Percentiles rank a stretch among this genome's conserved stretches.
Evolutionary conservation across 2,113 vertebrate species (phyloP).

Genomic region (Fukomys damarensis): DNA sequence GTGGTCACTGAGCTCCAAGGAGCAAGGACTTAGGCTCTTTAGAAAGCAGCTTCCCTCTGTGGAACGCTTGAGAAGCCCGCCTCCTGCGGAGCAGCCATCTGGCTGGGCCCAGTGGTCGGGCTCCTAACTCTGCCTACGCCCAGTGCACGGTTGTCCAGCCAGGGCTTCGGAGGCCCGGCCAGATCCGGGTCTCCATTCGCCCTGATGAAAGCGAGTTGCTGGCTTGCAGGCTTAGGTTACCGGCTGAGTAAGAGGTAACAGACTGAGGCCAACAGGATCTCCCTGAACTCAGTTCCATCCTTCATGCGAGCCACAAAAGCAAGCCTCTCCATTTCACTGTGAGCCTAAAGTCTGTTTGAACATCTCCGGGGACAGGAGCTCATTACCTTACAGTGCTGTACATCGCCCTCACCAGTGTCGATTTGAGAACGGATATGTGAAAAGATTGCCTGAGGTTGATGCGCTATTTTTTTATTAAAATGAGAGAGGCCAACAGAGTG

Average conservation of each 20-base stretch:
- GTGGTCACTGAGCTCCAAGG: fast-evolving
- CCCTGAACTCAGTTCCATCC: fast-evolving
- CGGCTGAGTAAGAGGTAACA: not conserved
- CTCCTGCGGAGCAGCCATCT: not conserved
- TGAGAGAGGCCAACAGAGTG: not conserved
- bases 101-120: fast-evolving
- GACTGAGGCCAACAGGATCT: not conserved
- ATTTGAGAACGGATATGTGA: not conserved
- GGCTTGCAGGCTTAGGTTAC: not conserved
- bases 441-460: not conserved
- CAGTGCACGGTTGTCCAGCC: fast-evolving
- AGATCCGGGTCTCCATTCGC: not conserved
- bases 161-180: fast-evolving
- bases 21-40: not conserved
- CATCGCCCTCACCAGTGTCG: not conserved
- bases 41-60: too few relatives aligned
- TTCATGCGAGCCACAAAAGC: not conserved
- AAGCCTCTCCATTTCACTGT: not conserved
- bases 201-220: not conserved
- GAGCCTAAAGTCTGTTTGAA: not conserved
- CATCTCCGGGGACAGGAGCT: not conserved
- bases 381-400: not conserved
- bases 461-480: slow-evolving; percentile 17
- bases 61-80: not conserved
- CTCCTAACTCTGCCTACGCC: not conserved